Conservation (phyloP, 2,888 invertebrate species). For the Trichopoda pennipes region DNA sequence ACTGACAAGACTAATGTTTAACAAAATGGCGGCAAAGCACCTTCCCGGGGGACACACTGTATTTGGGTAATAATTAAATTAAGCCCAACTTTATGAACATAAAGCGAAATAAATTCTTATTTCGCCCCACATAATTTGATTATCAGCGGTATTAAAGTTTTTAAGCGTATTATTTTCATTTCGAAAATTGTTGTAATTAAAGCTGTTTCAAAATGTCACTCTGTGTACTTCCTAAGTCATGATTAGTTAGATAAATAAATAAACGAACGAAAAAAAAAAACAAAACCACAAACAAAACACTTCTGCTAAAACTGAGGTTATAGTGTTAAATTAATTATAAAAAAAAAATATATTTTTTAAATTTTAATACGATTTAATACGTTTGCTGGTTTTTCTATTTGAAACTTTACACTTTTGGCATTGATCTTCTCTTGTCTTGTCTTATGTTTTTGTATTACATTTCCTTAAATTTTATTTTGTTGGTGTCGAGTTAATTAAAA, state of each 20-base stretch:
- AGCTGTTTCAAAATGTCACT: constrained; percentile 5
- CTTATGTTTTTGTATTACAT: neutral
- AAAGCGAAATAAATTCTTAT: no score
- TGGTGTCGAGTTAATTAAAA: constrained; percentile 14
- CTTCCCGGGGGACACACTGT: no score
- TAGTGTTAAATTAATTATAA: neutral
- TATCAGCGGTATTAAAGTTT: neutral
- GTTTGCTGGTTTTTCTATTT: neutral
- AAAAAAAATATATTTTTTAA: neutral
- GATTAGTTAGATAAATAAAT: neutral
- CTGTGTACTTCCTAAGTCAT: neutral
- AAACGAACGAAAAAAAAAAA: neutral
- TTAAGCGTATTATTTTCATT: neutral
- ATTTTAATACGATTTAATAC: constrained; percentile 10
- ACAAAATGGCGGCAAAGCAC: no score
- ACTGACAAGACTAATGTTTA: no score
- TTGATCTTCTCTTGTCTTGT: constrained; percentile 20
- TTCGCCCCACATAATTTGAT: neutral
- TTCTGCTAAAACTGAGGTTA: constrained; percentile 19
- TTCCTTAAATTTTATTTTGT: constrained; percentile 25
- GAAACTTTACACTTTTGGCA: constrained; percentile 47
- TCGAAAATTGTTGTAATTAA: neutral
- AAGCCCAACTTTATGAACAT: no score
- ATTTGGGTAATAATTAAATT: no score
- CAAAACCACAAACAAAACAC: neutral